Evolutionary conservation across 1,140 invertebrate genomes (phyloP), one percentile per base, ranked within the genome.

Genomic region (Philotrypesis tridentata): DNA sequence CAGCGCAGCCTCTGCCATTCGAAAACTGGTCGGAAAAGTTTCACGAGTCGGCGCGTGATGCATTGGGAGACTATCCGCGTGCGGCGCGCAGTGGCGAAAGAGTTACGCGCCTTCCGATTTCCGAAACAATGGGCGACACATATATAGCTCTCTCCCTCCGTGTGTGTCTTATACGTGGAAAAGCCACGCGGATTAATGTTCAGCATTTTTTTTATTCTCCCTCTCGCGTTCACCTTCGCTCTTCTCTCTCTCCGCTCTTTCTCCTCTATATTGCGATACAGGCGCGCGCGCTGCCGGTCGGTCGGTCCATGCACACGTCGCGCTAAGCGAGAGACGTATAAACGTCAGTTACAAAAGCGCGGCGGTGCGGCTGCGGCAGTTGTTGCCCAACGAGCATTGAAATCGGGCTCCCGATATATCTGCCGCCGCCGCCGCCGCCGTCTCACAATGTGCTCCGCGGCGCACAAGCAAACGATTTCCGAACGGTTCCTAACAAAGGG

Each of bases 351-450:
- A 29, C 63, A 29, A 29, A 65, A 29, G 48, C 63, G 23, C 63
- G n/a, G n/a, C n/a, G n/a, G n/a, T n/a, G n/a, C n/a, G n/a, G n/a
- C n/a, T n/a, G 25, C 27, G 63, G 63, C 27, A 29, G 63, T 29
- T 29, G 63, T 65, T 65, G 27, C 63, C 63, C 63, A 65, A 65
- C 63, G 63, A 65, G 23, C 63, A 65, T 65, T 65, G 63, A 65
- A 65, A 65, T 65, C 63, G 63, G 63, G 23, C 63, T 65, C 48
- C 21, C 48, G 48, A 55, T 55, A 55, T 55, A 55, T 55, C 48
- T 55, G 14, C 12, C 14, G 7, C n/a, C n/a, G 21, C 21, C 17
- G 48, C 21, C n/a, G n/a, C n/a, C n/a, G n/a, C n/a, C n/a, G 48
- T 5, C 21, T 55, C 48, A 0, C 40, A 43, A 43, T 17, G 21